These are phyloP conservation scores for Hydrozoanthus gracilis DNA, from an alignment of 92 coral and sea anemone species.

Conservation along the genomic window DNA sequence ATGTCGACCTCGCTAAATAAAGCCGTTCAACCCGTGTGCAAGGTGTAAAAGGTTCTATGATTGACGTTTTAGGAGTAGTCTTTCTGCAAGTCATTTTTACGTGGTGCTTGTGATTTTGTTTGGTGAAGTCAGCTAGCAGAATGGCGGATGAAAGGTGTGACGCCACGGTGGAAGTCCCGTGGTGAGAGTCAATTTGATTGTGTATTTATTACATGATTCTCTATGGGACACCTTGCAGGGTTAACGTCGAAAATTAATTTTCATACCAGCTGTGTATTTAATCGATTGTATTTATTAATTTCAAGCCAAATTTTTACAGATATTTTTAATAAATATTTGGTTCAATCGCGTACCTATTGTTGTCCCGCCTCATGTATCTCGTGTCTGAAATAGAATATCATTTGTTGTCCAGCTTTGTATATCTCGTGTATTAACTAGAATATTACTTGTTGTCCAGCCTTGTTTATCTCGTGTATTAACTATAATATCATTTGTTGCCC, in stretches of 20 bases:
- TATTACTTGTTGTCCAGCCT: background rate
- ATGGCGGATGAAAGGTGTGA: background rate
- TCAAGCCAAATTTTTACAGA: slow-evolving; percentile 82
- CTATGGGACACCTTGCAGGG: slow-evolving; percentile 20
- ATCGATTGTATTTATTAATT: slow-evolving; percentile 88
- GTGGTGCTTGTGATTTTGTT: no score
- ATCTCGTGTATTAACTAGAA: background rate
- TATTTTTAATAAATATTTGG: slow-evolving; percentile 81
- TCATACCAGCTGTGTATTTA: slow-evolving; percentile 77
- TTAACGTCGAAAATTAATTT: slow-evolving; percentile 59
- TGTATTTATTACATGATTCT: slow-evolving; percentile 46
- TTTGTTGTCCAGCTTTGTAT: background rate
- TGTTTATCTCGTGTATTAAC: no score
- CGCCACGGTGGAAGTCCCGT: background rate
- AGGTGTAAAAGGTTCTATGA: no score
- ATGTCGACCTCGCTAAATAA: no score
- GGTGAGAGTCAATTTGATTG: slow-evolving; percentile 29
- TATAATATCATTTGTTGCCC: no score
- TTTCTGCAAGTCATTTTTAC: no score
- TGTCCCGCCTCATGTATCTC: background rate
- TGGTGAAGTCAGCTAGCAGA: no score
- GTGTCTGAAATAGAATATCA: background rate
- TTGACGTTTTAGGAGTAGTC: no score
- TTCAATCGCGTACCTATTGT: slow-evolving; percentile 36
- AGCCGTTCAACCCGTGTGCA: no score